Evolutionary conservation across 1,140 invertebrate species (phyloP).

Genomic region (Orchestia grillus): DNA sequence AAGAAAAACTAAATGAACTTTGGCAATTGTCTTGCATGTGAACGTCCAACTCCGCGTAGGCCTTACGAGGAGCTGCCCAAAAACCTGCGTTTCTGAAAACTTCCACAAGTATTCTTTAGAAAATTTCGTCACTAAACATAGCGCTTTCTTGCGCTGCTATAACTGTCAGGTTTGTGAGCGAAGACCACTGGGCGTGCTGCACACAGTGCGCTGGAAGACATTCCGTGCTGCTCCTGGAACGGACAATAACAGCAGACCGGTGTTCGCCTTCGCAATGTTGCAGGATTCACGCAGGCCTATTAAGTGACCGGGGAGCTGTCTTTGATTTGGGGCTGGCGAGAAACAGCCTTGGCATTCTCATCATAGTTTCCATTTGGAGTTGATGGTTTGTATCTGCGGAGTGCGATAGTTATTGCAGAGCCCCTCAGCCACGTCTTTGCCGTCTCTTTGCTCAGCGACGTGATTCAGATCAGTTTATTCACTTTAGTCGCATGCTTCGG

Average conservation of each 20-base stretch:
- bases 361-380: constrained; percentile 56
- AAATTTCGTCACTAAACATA: background rate
- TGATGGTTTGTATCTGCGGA: constrained; percentile 52
- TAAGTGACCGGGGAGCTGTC: constrained; percentile 36
- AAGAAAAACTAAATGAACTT: background rate
- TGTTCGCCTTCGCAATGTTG: background rate
- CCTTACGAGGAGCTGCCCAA: background rate
- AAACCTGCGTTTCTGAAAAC: background rate
- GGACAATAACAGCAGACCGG: background rate
- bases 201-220: background rate
- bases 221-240: background rate
- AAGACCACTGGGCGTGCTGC: background rate
- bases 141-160: background rate
- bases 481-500: background rate
- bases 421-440: background rate
- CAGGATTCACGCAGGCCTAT: constrained; percentile 29
- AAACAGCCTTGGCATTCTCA: constrained; percentile 52
- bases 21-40: background rate
- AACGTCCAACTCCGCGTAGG: background rate
- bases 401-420: constrained; percentile 53
- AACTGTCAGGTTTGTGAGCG: background rate
- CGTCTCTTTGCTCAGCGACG: constrained; percentile 29
- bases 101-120: background rate
- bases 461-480: constrained; percentile 51
- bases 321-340: constrained; percentile 42